Evolutionary conservation across 2,797 vertebrate genomes (phyloP).

Genomic region (Rhynchonycteris naso): DNA sequence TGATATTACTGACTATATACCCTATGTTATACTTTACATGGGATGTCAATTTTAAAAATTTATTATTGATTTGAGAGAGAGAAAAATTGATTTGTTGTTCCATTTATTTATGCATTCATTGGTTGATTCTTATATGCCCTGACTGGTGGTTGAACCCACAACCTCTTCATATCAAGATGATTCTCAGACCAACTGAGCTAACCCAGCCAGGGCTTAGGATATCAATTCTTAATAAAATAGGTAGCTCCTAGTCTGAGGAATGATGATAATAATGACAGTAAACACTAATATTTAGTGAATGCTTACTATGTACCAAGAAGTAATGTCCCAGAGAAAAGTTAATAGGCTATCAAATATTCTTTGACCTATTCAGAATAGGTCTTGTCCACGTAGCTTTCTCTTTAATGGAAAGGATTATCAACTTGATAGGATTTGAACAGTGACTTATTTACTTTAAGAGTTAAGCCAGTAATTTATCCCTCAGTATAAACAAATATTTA

Average conservation of each 20-base stretch:
- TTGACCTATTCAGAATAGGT: background rate
- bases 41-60: background rate
- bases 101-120: no score
- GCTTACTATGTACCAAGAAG: background rate
- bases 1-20: background rate
- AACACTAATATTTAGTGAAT: slow-evolving; percentile 43
- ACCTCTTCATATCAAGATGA: no score
- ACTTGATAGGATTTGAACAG: background rate
- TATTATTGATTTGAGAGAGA: no score
- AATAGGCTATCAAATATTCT: background rate
- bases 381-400: background rate
- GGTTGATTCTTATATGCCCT: no score
- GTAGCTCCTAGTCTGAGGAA: background rate
- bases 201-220: background rate
- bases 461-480: background rate
- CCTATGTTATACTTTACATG: background rate
- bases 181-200: no score
- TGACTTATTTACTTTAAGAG: background rate
- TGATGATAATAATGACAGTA: background rate
- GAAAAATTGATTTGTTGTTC: no score
- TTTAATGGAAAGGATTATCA: background rate
- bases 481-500: slow-evolving; percentile 19
- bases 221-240: background rate
- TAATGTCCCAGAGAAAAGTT: slow-evolving; percentile 39
- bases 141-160: no score